Evolutionary conservation across 1,140 invertebrate species (phyloP), one percentile per base, ranked within the genome.

Genomic region (Aleiodes sp.): DNA sequence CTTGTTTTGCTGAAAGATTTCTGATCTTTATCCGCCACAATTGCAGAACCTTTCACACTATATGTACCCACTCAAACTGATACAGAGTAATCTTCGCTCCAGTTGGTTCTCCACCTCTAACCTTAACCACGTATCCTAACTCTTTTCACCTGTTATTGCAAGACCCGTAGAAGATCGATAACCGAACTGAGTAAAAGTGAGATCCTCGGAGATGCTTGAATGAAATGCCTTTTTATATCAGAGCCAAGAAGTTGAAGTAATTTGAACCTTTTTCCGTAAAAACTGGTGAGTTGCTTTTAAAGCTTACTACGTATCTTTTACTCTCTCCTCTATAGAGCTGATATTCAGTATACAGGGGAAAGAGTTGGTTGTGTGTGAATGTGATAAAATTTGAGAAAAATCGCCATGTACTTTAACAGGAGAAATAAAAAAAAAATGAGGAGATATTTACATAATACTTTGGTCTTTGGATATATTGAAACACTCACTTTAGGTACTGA

Each of bases 11-110:
- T n/a, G n/a, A n/a, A n/a, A n/a, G n/a, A n/a, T n/a, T n/a, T n/a
- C n/a, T n/a, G n/a, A n/a, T n/a, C n/a, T n/a, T n/a, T n/a, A n/a
- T n/a, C n/a, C n/a, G n/a, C n/a, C n/a, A n/a, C n/a, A n/a, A n/a
- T n/a, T n/a, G n/a, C n/a, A n/a, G n/a, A n/a, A n/a, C n/a, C n/a
- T 14, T 46, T n/a, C 14, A 46, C 4, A 46, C 31, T 6, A 35
- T 10, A 35, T 10, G 14, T n/a, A n/a, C 1, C 46, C 46, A 52
- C 16, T 52, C 16, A 52, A 52, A 52, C 16, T 24, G 46, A 52
- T 52, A 52, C 46, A 52, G 46, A 52, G 46, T 52, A 52, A 52
- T 52, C 46, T 16, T 52, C 46, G 16, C n/a, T n/a, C n/a, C n/a
- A n/a, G n/a, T 24, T 2, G 46, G 46, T 16, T 52, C 21, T 52